Evolutionary conservation across 2,113 vertebrate species (phyloP).

Genomic region (Nothoprocta perdicaria): DNA sequence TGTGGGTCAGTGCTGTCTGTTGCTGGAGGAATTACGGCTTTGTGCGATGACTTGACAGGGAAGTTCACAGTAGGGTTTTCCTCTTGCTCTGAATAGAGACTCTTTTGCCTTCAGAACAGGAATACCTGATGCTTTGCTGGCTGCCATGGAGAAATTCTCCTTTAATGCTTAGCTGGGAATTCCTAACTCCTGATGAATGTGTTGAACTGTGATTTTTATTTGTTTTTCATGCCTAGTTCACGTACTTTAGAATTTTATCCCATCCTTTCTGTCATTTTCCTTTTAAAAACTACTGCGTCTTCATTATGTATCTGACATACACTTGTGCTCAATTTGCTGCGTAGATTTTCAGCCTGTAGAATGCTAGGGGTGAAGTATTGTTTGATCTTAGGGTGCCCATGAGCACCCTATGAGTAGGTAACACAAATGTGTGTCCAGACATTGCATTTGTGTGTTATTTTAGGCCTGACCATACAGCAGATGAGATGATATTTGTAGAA

Average conservation of each 20-base stretch:
- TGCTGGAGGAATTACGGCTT: constrained; percentile 35
- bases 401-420: neutral
- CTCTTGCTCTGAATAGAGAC: neutral
- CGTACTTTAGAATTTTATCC: neutral
- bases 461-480: neutral
- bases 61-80: neutral
- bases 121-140: neutral
- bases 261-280: neutral
- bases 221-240: neutral
- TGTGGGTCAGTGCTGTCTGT: constrained; percentile 35
- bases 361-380: neutral
- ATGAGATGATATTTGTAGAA: neutral
- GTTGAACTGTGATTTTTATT: neutral
- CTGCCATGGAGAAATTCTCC: neutral
- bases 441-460: neutral
- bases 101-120: neutral
- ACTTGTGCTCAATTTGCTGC: neutral
- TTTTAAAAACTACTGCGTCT: neutral
- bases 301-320: neutral
- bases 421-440: neutral
- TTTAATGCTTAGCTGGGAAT: neutral
- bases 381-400: neutral
- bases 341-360: neutral
- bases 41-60: neutral
- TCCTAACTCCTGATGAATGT: neutral